Percentiles rank a stretch among this genome's conserved stretches.
Conservation (phyloP, 1,140 invertebrate genomes). For the Scaptomyza graminum region DNA sequence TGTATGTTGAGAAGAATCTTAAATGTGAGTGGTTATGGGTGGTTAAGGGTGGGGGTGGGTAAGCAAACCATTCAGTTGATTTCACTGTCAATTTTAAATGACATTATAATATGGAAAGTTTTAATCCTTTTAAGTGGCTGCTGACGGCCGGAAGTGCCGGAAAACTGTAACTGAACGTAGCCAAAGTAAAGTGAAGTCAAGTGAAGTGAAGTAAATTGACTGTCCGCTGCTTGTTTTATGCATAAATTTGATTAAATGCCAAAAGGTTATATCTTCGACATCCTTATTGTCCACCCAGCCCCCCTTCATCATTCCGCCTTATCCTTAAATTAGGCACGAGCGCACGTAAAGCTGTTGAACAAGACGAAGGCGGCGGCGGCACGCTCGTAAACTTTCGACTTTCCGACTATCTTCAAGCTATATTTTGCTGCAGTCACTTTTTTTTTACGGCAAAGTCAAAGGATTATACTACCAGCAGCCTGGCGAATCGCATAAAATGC, state of each 20-base stretch:
- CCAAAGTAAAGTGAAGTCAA: constrained; percentile 25
- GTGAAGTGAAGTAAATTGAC: constrained; percentile 42
- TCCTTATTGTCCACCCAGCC: constrained; percentile 2
- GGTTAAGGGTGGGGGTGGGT: no score
- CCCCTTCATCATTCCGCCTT: constrained; percentile 32
- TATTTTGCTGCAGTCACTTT: background rate
- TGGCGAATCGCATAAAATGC: constrained; percentile 78
- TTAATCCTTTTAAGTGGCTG: constrained; percentile 80
- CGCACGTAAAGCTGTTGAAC: constrained; percentile 80
- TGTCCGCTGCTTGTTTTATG: constrained; percentile 65
- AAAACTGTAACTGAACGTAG: background rate
- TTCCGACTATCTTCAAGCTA: constrained; percentile 18
- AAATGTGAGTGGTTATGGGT: background rate
- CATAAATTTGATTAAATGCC: constrained; percentile 81
- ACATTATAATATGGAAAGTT: constrained; percentile 78
- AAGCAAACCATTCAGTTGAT: constrained; percentile 62
- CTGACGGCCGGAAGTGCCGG: constrained; percentile 41
- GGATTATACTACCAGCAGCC: constrained; percentile 47
- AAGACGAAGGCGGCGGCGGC: constrained; percentile 42
- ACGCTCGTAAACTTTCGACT: constrained; percentile 72
- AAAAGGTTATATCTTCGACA: constrained; percentile 67
- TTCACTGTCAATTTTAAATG: constrained; percentile 75
- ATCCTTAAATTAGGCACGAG: constrained; percentile 81
- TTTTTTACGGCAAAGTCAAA: constrained; percentile 58
- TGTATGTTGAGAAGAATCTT: background rate